phyloP scores from a whole-genome alignment of 2,888 invertebrate species.

The Chydorus sphaericus region DNA sequence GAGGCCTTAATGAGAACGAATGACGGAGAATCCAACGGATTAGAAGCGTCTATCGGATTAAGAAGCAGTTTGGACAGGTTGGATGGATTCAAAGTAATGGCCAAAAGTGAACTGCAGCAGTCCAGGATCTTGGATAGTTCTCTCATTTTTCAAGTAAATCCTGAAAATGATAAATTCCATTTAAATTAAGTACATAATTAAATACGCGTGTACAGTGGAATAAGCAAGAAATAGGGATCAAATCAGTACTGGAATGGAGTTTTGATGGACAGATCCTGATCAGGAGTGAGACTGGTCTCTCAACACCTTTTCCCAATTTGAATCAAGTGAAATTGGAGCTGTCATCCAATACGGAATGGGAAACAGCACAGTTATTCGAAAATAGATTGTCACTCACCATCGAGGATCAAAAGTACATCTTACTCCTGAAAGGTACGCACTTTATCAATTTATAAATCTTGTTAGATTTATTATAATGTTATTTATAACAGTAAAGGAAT shows the following conservation, averaged over 20 bases:
- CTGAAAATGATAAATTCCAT: too few species aligned
- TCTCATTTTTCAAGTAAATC: background rate
- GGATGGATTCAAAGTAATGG: background rate
- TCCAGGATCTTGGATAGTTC: background rate
- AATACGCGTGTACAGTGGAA: background rate
- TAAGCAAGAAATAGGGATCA: background rate
- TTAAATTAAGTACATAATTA: background rate
- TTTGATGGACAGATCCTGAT: constrained; percentile 2
- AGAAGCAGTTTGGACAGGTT: background rate
- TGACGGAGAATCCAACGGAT: background rate
- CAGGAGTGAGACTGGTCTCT: background rate
- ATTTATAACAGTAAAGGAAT: background rate
- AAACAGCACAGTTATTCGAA: background rate
- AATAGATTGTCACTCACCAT: background rate
- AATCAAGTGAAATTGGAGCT: background rate
- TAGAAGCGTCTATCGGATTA: background rate
- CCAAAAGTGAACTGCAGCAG: background rate
- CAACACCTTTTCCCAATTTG: background rate
- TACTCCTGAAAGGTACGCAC: background rate
- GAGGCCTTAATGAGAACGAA: background rate
- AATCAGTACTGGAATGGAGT: background rate
- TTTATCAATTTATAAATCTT: background rate
- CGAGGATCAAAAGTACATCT: background rate
- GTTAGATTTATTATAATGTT: background rate
- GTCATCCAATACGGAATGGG: constrained; percentile 1